phyloP scores from a whole-genome alignment of 2,113 vertebrate genomes.

The Oncorhynchus nerka region DNA sequence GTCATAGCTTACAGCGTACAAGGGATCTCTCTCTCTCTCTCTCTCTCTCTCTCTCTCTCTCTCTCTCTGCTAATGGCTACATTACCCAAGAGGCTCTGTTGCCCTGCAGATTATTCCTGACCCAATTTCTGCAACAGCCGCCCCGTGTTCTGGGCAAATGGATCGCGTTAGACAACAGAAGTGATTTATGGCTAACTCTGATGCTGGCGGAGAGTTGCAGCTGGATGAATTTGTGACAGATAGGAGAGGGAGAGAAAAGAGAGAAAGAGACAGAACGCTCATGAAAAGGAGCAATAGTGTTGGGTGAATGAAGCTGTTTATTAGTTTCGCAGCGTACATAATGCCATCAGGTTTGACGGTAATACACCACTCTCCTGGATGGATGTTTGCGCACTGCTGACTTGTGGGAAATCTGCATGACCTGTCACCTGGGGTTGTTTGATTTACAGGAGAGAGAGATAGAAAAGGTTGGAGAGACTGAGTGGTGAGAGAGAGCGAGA shows the following conservation, averaged over 20 bases:
- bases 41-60: no score
- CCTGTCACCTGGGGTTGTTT: constrained; percentile 74
- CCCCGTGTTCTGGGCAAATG: constrained; percentile 88
- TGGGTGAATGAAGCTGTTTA: constrained; percentile 91
- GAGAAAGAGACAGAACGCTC: constrained; percentile 48
- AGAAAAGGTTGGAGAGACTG: constrained; percentile 14
- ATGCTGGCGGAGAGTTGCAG: constrained; percentile 70
- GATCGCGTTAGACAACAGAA: constrained; percentile 88
- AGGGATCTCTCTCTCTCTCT: constrained; percentile 22
- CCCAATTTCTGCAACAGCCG: constrained; percentile 77
- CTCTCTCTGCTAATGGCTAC: constrained; percentile 70
- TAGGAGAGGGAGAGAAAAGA: constrained; percentile 50
- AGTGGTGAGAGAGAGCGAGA: neutral
- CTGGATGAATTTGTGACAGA: constrained; percentile 90
- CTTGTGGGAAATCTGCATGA: constrained; percentile 78
- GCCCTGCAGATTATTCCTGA: constrained; percentile 74
- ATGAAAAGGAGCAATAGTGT: constrained; percentile 82
- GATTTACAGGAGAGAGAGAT: constrained; percentile 73
- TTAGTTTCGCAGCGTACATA: constrained; percentile 89
- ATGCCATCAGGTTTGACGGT: constrained; percentile 68
- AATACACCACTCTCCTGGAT: constrained; percentile 79
- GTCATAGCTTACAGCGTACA: constrained; percentile 35
- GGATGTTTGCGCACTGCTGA: constrained; percentile 82
- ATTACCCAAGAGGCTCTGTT: constrained; percentile 72
- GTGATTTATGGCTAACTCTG: constrained; percentile 89